These are phyloP conservation scores for Scomber japonicus DNA, from an alignment of 2,113 vertebrate species.

Conservation along the genomic window DNA sequence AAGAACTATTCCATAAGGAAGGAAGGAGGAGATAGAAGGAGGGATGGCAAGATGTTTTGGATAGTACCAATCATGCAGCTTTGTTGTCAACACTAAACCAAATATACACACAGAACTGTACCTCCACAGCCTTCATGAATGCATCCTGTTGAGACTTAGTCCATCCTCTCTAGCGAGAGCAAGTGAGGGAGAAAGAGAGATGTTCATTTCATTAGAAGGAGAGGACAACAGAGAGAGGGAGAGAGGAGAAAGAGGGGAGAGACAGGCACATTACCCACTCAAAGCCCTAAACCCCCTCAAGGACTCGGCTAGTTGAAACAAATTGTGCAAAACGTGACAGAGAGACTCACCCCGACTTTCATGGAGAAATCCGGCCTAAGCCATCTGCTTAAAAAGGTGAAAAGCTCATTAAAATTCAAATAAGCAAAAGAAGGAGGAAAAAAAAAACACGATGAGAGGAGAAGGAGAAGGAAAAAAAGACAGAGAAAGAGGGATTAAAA, in stretches of 20 bases:
- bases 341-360: constrained; percentile 78
- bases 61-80: background rate
- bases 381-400: constrained; percentile 85
- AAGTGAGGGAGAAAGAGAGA: constrained; percentile 19
- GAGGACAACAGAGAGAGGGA: constrained; percentile 30
- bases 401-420: constrained; percentile 86
- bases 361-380: constrained; percentile 80
- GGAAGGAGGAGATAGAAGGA: background rate
- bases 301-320: constrained; percentile 82
- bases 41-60: background rate
- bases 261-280: constrained; percentile 71
- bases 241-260: constrained; percentile 32
- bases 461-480: constrained; percentile 24
- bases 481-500: constrained; percentile 72
- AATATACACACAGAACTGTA: constrained; percentile 14
- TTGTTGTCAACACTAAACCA: background rate
- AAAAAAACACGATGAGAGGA: constrained; percentile 42
- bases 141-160: constrained; percentile 51
- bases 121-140: constrained; percentile 25
- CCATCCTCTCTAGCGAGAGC: constrained; percentile 32
- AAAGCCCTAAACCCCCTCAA: constrained; percentile 79
- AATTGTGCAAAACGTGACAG: constrained; percentile 82
- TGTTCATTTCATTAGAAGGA: constrained; percentile 70
- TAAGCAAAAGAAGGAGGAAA: constrained; percentile 54
- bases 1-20: background rate